Base-by-base conservation (phyloP, 2,113 vertebrate species). In the Uria lomvia region DNA sequence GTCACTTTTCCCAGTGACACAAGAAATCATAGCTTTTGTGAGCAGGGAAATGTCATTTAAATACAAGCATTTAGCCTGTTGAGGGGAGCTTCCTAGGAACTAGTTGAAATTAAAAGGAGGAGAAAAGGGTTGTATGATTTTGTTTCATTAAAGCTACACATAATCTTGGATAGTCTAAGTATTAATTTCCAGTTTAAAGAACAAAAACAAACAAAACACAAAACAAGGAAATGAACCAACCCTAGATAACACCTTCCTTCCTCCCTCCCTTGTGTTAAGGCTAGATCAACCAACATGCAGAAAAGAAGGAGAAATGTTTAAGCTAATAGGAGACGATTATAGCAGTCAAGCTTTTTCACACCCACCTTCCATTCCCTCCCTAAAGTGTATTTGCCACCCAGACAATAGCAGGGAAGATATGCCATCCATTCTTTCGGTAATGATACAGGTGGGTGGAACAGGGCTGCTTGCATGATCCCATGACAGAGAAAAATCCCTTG, bases 321-420 rank as follows among this genome's bases (percentile, higher is more conserved):
- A 96, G 45, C 32, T 95, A 97, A 96, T 77, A 92, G 50, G 59
- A 92, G 60, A 82, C 63, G 95, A 97, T 97, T 96, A 94, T 21
- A 97, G 78, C 82, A 96, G 91, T 84, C 91, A 92, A 78, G 90
- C 58, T 86, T 86, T 96, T 93, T 86, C 79, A 81, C 85, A 71
- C 92, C 92, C 73, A 93, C 91, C 74, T 75, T 85, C 70, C 34
- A 34, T 85, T 90, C 52, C 56, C 52, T 53, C 80, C 55, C 70
- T 75, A 53, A 75, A 78, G 36, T 88, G 20, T 38, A 85, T 95
- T 90, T 92, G 75, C 75, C 94, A 88, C 22, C 32, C 79, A 96
- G 75, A 92, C 74, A 92, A 70, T 14, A 88, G 86, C 55, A 96
- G 71, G 26, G 23, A 55, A 93, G 47, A 40, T 63, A 88, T 52